These are phyloP conservation scores for Adelges cooleyi DNA, from an alignment of 1,140 invertebrate genomes.

Conservation along the genomic window DNA sequence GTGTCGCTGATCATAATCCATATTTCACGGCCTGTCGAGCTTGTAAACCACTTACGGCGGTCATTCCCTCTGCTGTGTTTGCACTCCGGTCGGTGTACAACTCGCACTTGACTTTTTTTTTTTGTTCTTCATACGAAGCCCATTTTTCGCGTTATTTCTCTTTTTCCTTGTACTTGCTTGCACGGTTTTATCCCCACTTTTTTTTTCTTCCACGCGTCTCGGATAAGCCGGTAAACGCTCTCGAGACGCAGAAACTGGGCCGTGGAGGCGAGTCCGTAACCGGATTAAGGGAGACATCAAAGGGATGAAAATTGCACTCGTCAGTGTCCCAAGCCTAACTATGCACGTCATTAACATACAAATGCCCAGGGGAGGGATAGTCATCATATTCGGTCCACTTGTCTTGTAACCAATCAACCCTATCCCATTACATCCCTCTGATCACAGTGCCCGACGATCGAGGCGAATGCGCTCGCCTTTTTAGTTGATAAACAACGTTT, in stretches of 20 bases:
- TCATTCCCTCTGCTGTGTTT: constrained; percentile 22
- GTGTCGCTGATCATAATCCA: constrained; percentile 21
- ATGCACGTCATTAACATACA: constrained; percentile 28
- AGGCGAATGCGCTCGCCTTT: constrained; percentile 9
- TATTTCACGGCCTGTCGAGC: constrained; percentile 20
- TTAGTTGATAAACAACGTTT: too few species aligned
- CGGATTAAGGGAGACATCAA: constrained; percentile 27
- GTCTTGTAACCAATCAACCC: constrained; percentile 29
- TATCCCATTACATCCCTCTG: constrained; percentile 20
- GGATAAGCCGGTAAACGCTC: not conserved
- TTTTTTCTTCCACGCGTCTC: too few species aligned
- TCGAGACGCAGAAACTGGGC: constrained; percentile 20
- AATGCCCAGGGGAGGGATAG: constrained; percentile 28
- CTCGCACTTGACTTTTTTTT: constrained; percentile 27
- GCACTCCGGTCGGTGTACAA: constrained; percentile 8
- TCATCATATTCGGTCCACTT: constrained; percentile 29
- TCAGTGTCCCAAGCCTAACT: constrained; percentile 21
- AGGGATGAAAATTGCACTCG: constrained; percentile 28
- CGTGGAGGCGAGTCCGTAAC: constrained; percentile 15
- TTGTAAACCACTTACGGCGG: constrained; percentile 25
- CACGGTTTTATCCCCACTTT: too few species aligned
- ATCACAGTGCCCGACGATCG: constrained; percentile 7
- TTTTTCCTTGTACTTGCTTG: not conserved
- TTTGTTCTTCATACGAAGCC: too few species aligned
- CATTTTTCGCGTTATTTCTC: too few species aligned